These are phyloP conservation scores for Tamias sibiricus DNA, from an alignment of 2,113 vertebrate genomes.

Conservation along the genomic window DNA sequence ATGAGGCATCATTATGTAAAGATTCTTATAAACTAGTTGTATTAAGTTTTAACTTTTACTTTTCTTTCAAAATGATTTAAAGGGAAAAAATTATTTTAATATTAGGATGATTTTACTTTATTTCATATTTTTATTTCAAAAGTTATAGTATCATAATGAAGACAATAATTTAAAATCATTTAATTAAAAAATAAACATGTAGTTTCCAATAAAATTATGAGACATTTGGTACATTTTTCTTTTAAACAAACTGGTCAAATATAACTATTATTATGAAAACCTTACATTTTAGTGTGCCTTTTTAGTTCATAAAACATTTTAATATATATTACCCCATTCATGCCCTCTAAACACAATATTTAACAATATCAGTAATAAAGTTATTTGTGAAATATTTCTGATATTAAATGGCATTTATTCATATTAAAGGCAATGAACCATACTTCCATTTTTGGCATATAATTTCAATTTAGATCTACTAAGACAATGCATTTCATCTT, in stretches of 20 bases:
- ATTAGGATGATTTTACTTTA: background rate
- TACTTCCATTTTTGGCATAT: conserved; percentile 58
- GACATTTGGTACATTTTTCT: background rate
- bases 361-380: conserved; percentile 8
- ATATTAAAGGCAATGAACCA: conserved; percentile 61
- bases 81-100: background rate
- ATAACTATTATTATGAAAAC: background rate
- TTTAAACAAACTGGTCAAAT: conserved; percentile 9
- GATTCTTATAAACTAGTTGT: background rate
- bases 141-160: background rate
- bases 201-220: background rate
- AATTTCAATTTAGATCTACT: conserved; percentile 61
- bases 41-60: background rate
- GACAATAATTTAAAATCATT: background rate
- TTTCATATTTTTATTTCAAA: conserved; percentile 4
- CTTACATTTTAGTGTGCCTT: conserved; percentile 17
- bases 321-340: background rate
- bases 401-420: background rate
- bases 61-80: conserved; percentile 39
- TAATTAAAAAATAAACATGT: background rate
- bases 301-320: conserved; percentile 39
- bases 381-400: conserved; percentile 42
- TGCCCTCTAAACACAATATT: background rate
- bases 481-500: conserved; percentile 55
- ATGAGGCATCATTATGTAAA: background rate